phyloP scores from a whole-genome alignment of 2,797 vertebrate genomes.

The Alectoris magna region DNA sequence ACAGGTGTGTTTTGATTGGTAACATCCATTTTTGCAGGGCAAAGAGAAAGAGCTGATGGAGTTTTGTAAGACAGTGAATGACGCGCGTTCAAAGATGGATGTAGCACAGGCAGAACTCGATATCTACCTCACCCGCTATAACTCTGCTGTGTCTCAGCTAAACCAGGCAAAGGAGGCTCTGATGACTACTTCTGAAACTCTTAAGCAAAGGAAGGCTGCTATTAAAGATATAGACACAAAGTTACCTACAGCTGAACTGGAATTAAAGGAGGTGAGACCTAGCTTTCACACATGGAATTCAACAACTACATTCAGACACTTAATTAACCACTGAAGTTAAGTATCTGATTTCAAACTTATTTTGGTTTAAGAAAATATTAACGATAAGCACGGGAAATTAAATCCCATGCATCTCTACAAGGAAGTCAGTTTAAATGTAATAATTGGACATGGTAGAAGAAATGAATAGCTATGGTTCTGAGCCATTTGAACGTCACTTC shows the following conservation, averaged over 20 bases:
- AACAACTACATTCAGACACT: neutral
- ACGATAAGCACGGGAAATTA: neutral
- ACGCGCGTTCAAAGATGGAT: slow-evolving; percentile 91
- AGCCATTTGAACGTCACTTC: neutral
- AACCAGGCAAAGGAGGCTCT: slow-evolving; percentile 87
- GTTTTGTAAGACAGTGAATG: slow-evolving; percentile 90
- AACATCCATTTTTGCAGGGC: slow-evolving; percentile 70
- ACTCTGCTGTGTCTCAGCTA: slow-evolving; percentile 87
- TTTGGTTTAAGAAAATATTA: neutral
- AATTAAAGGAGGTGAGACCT: slow-evolving; percentile 86
- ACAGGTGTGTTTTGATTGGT: neutral
- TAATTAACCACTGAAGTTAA: neutral
- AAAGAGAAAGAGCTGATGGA: slow-evolving; percentile 93
- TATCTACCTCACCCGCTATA: slow-evolving; percentile 92
- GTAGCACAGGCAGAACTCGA: slow-evolving; percentile 93
- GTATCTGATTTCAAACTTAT: neutral
- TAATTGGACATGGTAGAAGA: neutral
- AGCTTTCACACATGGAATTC: fast-evolving
- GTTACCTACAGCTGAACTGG: slow-evolving; percentile 84
- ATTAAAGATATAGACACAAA: slow-evolving; percentile 85
- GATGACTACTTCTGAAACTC: slow-evolving; percentile 81
- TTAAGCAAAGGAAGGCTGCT: slow-evolving; percentile 85
- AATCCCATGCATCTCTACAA: neutral
- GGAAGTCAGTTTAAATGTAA: neutral
- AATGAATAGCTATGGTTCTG: neutral